phyloP scores from a whole-genome alignment of 2,888 invertebrate genomes.

The Drosophila tanythrix region DNA sequence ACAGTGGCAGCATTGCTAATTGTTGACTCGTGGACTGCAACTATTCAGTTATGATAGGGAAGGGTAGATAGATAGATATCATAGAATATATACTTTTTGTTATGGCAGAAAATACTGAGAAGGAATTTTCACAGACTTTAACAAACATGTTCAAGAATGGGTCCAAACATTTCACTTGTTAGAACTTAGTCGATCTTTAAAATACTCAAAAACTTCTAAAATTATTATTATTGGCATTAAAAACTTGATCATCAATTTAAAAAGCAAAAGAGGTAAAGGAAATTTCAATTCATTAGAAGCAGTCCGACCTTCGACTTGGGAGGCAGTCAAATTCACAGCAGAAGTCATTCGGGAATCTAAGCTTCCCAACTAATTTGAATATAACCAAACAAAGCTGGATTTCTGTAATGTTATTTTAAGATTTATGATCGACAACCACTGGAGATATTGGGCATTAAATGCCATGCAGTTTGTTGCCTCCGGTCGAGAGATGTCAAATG shows the following conservation, averaged over 20 bases:
- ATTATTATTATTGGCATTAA: neutral
- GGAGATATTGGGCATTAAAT: neutral
- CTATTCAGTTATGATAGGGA: neutral
- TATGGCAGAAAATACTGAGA: neutral
- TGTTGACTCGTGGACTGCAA: neutral
- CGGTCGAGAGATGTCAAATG: constrained; percentile 58
- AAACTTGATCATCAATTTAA: neutral
- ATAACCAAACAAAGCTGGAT: neutral
- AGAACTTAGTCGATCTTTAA: neutral
- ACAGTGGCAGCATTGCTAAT: constrained; percentile 3
- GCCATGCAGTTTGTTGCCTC: constrained; percentile 4
- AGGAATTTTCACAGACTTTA: neutral
- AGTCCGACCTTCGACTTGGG: neutral
- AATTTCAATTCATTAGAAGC: neutral
- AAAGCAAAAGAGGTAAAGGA: neutral
- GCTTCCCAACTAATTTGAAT: neutral
- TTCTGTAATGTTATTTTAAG: constrained; percentile 17
- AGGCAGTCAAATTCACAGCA: neutral
- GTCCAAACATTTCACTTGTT: neutral
- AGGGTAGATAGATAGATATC: neutral
- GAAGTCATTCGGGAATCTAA: neutral
- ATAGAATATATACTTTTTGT: neutral
- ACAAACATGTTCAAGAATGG: neutral
- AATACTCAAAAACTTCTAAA: neutral
- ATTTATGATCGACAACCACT: constrained; percentile 44